phyloP scores from a whole-genome alignment of 2,888 invertebrate genomes.

The Leptinotarsa juncta region DNA sequence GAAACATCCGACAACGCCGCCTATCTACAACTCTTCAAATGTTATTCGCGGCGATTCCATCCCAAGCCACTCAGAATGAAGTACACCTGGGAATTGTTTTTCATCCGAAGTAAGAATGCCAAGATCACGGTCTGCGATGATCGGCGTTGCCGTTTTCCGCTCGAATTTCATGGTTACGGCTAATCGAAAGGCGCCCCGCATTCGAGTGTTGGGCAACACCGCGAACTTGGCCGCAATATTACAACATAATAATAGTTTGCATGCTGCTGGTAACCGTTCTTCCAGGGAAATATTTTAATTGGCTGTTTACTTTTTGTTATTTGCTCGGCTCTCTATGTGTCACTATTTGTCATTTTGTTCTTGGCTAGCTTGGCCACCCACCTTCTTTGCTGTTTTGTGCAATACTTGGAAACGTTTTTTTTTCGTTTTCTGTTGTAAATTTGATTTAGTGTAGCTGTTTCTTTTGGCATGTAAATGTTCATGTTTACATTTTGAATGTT shows the following conservation, averaged over 20 bases:
- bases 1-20: conserved; percentile 18
- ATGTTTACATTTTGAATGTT: not conserved
- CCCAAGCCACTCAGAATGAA: conserved; percentile 40
- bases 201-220: conserved; percentile 33
- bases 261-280: conserved; percentile 50
- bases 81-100: conserved; percentile 47
- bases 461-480: not conserved
- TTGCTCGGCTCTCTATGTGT: conserved; percentile 28
- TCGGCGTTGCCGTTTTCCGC: conserved; percentile 53
- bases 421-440: not conserved
- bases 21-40: conserved; percentile 20
- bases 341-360: conserved; percentile 28
- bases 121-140: conserved; percentile 60
- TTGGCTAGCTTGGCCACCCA: conserved; percentile 26
- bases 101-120: conserved; percentile 57
- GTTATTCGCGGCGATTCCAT: conserved; percentile 35
- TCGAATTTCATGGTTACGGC: conserved; percentile 27
- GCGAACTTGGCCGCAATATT: conserved; percentile 50
- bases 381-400: conserved; percentile 26
- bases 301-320: conserved; percentile 30
- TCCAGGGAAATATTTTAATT: conserved; percentile 43
- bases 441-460: not conserved
- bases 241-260: conserved; percentile 56
- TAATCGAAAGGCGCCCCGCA: conserved; percentile 27
- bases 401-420: not conserved